Percentiles rank a stretch among this genome's conserved stretches.
These are phyloP conservation scores for Atta colombica DNA, from an alignment of 1,140 invertebrate species.

Conservation along the genomic window DNA sequence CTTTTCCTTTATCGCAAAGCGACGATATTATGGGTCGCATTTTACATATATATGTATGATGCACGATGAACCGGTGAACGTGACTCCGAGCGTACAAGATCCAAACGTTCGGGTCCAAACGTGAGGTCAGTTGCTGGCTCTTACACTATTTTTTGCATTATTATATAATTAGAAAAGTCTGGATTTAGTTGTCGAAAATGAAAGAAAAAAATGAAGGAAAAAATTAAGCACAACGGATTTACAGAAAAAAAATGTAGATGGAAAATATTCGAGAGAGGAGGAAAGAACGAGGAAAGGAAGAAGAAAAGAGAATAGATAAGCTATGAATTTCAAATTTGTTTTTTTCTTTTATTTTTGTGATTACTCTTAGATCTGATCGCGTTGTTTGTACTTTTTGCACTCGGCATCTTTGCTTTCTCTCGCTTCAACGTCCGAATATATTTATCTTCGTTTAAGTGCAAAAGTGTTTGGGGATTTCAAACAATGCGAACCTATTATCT, in stretches of 20 bases:
- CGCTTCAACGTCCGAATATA: too few species aligned
- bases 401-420: too few species aligned
- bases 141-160: not conserved
- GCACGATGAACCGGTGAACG: too few species aligned
- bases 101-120: not conserved
- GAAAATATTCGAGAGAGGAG: too few species aligned
- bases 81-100: too few species aligned
- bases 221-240: not conserved
- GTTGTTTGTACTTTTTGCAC: too few species aligned
- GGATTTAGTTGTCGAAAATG: not conserved
- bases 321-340: constrained; percentile 21
- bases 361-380: not conserved
- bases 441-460: too few species aligned
- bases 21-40: not conserved
- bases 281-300: not conserved
- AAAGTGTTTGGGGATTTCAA: too few species aligned
- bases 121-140: not conserved
- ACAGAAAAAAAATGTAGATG: not conserved
- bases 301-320: not conserved
- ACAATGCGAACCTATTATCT: too few species aligned
- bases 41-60: not conserved
- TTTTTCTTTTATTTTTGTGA: not conserved
- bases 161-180: not conserved
- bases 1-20: constrained; percentile 15
- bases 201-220: not conserved